phyloP scores from a whole-genome alignment of 2,888 invertebrate species.

The Cyclophora albipunctata region DNA sequence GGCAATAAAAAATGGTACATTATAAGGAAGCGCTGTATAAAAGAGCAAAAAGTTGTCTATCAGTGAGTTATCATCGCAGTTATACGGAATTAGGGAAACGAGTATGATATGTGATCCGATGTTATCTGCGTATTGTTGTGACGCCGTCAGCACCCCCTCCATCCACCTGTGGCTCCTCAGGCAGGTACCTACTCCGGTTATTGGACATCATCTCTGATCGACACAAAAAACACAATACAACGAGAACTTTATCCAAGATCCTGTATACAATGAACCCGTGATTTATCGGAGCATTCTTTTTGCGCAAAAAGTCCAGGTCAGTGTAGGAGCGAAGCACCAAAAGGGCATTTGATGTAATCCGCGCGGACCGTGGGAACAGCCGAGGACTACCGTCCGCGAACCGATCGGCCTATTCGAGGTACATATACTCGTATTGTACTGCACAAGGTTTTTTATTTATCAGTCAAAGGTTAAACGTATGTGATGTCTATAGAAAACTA shows the following conservation, averaged over 20 bases:
- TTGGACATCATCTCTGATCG: conserved; percentile 56
- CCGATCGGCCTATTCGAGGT: no score
- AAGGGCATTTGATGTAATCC: conserved; percentile 72
- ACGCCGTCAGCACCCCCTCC: conserved; percentile 65
- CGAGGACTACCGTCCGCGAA: conserved; percentile 18
- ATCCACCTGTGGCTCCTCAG: conserved; percentile 42
- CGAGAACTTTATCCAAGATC: conserved; percentile 54
- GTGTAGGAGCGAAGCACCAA: conserved; percentile 66
- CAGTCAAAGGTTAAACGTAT: no score
- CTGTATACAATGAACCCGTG: conserved; percentile 61
- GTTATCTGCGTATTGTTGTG: conserved; percentile 62
- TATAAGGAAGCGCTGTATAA: no score
- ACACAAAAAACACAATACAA: conserved; percentile 50
- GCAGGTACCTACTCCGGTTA: conserved; percentile 64
- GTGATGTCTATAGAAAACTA: no score
- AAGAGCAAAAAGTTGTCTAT: no score
- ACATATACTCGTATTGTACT: no score
- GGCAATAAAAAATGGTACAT: no score
- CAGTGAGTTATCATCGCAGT: not conserved
- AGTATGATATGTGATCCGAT: conserved; percentile 29
- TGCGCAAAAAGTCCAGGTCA: conserved; percentile 69
- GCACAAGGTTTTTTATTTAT: no score
- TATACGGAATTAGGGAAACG: conserved; percentile 42
- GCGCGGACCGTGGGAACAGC: conserved; percentile 61
- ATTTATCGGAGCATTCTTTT: conserved; percentile 69